Evolutionary conservation across 2,113 vertebrate genomes (phyloP).

Genomic region (Cynoglossus semilaevis): DNA sequence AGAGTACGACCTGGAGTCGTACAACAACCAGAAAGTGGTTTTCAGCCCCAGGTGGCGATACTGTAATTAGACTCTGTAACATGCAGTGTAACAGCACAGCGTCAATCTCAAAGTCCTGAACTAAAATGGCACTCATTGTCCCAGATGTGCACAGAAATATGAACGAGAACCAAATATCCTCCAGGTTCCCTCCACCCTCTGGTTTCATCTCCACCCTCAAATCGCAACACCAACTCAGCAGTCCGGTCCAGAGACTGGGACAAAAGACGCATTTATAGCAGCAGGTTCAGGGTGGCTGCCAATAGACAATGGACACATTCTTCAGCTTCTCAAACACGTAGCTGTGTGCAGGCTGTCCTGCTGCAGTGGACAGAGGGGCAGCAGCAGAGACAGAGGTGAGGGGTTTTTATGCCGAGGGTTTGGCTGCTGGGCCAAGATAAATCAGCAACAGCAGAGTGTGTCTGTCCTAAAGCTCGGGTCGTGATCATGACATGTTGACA

Average conservation of each 20-base stretch:
- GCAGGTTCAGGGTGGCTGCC: slow-evolving; percentile 73
- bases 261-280: slow-evolving; percentile 77
- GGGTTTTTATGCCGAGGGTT: slow-evolving; percentile 38
- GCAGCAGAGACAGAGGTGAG: slow-evolving; percentile 24
- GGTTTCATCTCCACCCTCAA: slow-evolving; percentile 48
- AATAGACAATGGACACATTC: slow-evolving; percentile 81
- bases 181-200: slow-evolving; percentile 36
- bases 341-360: slow-evolving; percentile 64
- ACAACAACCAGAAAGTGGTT: slow-evolving; percentile 23
- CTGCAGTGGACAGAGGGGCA: slow-evolving; percentile 43
- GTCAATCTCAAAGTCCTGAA: slow-evolving; percentile 74
- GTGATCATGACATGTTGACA: too few species aligned
- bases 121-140: slow-evolving; percentile 69
- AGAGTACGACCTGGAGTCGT: slow-evolving; percentile 14
- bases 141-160: slow-evolving; percentile 71
- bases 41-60: slow-evolving; percentile 44
- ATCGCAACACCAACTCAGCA: slow-evolving; percentile 67
- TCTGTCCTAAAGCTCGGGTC: slow-evolving; percentile 33
- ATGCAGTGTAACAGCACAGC: slow-evolving; percentile 52
- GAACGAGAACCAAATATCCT: slow-evolving; percentile 80
- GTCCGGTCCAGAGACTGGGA: slow-evolving; percentile 53
- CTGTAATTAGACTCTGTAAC: slow-evolving; percentile 53
- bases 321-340: slow-evolving; percentile 75
- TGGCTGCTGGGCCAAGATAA: slow-evolving; percentile 36
- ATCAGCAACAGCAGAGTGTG: slow-evolving; percentile 26